These are phyloP conservation scores for Leptopterna dolabrata DNA, from an alignment of 2,888 invertebrate genomes.

Conservation along the genomic window DNA sequence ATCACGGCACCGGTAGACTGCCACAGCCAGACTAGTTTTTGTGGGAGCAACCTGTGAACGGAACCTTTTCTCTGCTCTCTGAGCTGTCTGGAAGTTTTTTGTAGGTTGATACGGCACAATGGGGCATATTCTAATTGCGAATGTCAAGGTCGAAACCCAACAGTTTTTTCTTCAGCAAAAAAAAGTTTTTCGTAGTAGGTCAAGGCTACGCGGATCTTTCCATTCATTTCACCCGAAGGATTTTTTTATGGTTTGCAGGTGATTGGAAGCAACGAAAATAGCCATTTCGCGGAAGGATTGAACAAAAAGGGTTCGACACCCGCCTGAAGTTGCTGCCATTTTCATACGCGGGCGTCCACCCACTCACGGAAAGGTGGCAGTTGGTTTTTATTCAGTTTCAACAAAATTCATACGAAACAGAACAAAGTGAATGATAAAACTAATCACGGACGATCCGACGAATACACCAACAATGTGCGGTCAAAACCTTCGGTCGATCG, in stretches of 20 bases:
- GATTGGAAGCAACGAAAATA: background rate
- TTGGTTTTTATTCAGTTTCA: too few species aligned
- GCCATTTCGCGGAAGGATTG: background rate
- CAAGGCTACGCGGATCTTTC: conserved; percentile 37
- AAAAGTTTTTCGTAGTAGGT: conserved; percentile 7
- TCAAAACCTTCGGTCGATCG: too few species aligned
- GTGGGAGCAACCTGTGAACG: conserved; percentile 14
- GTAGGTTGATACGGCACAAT: conserved; percentile 18
- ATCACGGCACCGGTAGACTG: background rate
- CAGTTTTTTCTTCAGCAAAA: background rate
- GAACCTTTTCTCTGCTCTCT: conserved; percentile 22
- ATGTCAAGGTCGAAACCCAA: conserved; percentile 39
- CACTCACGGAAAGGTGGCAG: too few species aligned
- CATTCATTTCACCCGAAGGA: conserved; percentile 8
- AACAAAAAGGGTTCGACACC: background rate
- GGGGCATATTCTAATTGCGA: conserved; percentile 50
- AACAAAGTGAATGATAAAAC: too few species aligned
- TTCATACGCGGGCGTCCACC: too few species aligned
- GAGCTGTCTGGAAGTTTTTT: background rate
- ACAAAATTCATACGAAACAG: too few species aligned
- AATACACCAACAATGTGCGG: too few species aligned
- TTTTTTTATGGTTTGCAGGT: background rate
- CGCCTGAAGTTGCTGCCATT: too few species aligned
- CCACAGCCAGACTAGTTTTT: conserved; percentile 36
- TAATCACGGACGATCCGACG: too few species aligned